phyloP scores from a whole-genome alignment of 2,888 invertebrate genomes.

The Eristalinus sepulchralis region DNA sequence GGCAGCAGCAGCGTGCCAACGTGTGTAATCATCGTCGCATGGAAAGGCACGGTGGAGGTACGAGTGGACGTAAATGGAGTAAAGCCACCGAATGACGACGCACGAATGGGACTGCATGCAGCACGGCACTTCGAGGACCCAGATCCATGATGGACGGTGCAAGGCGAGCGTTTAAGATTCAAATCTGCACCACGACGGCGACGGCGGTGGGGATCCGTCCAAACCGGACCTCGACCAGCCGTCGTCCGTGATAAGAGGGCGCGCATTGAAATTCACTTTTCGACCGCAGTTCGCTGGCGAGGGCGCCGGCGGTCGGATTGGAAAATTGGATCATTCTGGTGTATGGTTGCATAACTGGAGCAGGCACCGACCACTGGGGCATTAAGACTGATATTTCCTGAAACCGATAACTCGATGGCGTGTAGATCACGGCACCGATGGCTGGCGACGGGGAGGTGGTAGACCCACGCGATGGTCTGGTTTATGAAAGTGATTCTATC shows the following conservation, averaged over 20 bases:
- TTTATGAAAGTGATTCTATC: slow-evolving; percentile 54
- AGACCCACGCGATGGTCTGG: slow-evolving; percentile 23
- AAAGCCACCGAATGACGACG: slow-evolving; percentile 32
- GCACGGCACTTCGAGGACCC: neutral
- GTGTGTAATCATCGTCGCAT: slow-evolving; percentile 55
- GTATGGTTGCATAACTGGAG: slow-evolving; percentile 44
- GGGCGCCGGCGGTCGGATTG: neutral
- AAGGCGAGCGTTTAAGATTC: slow-evolving; percentile 45
- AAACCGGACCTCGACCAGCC: slow-evolving; percentile 45
- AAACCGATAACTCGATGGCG: slow-evolving; percentile 19
- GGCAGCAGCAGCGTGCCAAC: slow-evolving; percentile 25
- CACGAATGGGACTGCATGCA: slow-evolving; percentile 13
- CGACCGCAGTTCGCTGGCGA: neutral
- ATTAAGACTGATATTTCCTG: slow-evolving; percentile 68
- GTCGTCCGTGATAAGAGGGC: slow-evolving; percentile 45
- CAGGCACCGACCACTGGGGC: slow-evolving; percentile 19
- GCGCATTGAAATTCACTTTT: slow-evolving; percentile 62
- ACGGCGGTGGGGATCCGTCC: slow-evolving; percentile 4
- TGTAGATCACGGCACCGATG: neutral
- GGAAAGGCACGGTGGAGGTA: neutral
- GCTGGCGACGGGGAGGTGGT: neutral
- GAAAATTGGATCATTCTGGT: slow-evolving; percentile 68
- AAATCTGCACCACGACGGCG: slow-evolving; percentile 30
- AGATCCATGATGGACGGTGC: slow-evolving; percentile 44
- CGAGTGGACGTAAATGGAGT: slow-evolving; percentile 61